These are phyloP conservation scores for Larimichthys crocea DNA, from an alignment of 2,113 vertebrate genomes.

Conservation along the genomic window DNA sequence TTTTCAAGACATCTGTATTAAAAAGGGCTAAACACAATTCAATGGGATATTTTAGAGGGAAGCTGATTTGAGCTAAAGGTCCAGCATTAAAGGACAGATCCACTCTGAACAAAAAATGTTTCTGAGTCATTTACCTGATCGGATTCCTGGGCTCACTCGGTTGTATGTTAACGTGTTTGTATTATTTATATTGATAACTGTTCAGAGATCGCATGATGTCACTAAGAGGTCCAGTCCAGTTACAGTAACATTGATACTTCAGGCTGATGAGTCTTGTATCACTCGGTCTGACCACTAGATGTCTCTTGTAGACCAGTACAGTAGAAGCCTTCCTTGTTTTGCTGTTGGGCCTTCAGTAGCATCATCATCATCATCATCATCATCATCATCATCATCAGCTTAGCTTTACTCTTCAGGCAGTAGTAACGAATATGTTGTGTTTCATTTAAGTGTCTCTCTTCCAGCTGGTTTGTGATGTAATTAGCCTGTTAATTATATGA, in stretches of 20 bases:
- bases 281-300: conserved; percentile 63
- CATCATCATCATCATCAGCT: neutral
- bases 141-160: neutral
- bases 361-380: no score
- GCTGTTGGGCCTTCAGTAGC: neutral
- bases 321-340: neutral
- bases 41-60: neutral
- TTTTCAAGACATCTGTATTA: neutral
- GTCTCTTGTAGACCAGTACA: neutral
- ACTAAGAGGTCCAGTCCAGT: neutral
- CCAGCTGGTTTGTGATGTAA: neutral
- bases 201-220: no score
- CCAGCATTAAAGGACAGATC: neutral
- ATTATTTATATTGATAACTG: neutral
- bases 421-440: no score
- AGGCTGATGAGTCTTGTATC: neutral
- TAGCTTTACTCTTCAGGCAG: neutral
- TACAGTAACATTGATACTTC: neutral
- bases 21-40: neutral
- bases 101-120: neutral
- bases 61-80: neutral
- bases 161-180: neutral
- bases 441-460: neutral
- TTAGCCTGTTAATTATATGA: neutral
- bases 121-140: neutral